Evolutionary conservation across 2,113 vertebrate genomes (phyloP), one percentile per base, ranked within the genome.

Genomic region (Xiphophorus couchianus): DNA sequence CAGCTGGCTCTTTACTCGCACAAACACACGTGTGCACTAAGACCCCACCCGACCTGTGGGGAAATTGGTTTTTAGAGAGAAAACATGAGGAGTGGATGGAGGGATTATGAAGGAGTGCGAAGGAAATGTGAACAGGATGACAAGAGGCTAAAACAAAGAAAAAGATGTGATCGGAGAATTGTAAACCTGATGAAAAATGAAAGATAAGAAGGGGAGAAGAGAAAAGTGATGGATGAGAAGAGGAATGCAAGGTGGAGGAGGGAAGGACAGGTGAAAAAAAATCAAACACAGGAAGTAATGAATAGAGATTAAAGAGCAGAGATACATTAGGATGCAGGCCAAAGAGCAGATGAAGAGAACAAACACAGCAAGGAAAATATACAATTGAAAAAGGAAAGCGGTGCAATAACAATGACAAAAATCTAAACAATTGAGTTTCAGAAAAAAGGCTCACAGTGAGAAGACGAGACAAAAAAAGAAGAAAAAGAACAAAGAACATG

Each of bases 1-100:
- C 76, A 76, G 78, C 85, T 63, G 81, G 80, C 3, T 73, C 77
- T 85, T 84, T 69, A 84, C 76, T 82, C 25, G 28, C 76, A 83
- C 72, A 90, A 79, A 84, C 79, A 88, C 66, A 70, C 30, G 27
- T 69, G 62, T 67, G 48, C 73, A 67, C 54, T 51, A 25, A 82
- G 65, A 82, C 76, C 71, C 76, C 51, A 60, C 71, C 31, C 7
- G 73, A 85, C 85, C 80, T 71, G 10, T 28, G 51, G 66, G 81
- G 76, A 14, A 85, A 85, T 86, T 80, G 80, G 80, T 75, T 84
- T 84, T 84, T 13, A 48, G 42, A 76, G 31, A 74, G 61, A 51
- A 69, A 30, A n/a, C 22, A 4, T 5, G 60, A 30, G 12, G 27
- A 9, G 66, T 65, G n/a, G 30, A 74, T 48, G 44, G 62, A 37